phyloP scores from a whole-genome alignment of 2,888 invertebrate genomes.

The Homarus gammarus region DNA sequence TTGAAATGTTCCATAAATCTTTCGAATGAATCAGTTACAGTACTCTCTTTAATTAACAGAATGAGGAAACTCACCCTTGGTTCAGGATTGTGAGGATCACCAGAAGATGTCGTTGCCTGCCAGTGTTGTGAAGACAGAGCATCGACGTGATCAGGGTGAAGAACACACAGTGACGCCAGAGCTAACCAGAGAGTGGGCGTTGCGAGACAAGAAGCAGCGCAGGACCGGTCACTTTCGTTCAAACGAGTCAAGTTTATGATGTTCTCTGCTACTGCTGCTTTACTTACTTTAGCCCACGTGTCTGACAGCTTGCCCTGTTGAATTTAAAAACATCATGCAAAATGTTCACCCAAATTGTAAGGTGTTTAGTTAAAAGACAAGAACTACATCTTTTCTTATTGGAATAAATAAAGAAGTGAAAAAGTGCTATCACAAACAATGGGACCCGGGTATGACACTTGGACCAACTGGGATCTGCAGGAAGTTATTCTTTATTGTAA shows the following conservation, averaged over 20 bases:
- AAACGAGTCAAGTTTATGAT: conserved; percentile 90
- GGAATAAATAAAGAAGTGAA: no score
- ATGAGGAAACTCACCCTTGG: conserved; percentile 45
- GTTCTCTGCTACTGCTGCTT: conserved; percentile 92
- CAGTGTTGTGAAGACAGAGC: conserved; percentile 88
- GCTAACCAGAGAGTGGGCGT: conserved; percentile 94
- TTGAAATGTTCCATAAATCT: no score
- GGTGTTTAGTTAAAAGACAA: no score
- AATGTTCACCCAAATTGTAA: neutral
- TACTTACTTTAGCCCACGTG: conserved; percentile 92
- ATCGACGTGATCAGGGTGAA: conserved; percentile 94
- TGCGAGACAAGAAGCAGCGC: conserved; percentile 86
- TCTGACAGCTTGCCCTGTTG: conserved; percentile 89
- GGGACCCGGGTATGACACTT: no score
- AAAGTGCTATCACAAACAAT: no score
- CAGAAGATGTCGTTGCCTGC: conserved; percentile 78
- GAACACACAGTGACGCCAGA: conserved; percentile 93
- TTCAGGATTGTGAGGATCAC: conserved; percentile 60
- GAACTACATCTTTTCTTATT: no score
- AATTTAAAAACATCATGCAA: neutral
- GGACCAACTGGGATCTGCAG: no score
- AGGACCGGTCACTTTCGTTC: conserved; percentile 87
- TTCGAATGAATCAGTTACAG: no score
- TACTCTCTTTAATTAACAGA: no score
- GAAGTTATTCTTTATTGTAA: no score